Base-by-base conservation (phyloP, 1,140 invertebrate species). In the Arion vulgaris region DNA sequence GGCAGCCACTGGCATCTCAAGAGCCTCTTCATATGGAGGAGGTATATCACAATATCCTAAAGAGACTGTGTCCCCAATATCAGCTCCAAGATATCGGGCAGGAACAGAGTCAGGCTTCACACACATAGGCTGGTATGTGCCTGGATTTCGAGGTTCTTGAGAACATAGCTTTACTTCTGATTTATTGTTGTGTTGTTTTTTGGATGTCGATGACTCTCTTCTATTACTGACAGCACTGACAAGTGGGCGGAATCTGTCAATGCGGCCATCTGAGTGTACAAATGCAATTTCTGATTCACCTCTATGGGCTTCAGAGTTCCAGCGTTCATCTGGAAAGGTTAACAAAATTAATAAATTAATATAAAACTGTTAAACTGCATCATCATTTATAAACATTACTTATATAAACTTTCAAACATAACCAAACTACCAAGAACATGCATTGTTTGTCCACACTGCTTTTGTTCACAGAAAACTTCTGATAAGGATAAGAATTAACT, bases 1-100 rank as follows among this genome's bases (percentile, higher is more conserved):
- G n/a, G 19, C 28, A 39, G 81, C 73, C 51, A 71, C 38, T 75
- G 85, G 85, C 85, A 85, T 84, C 2, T 84, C 69, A 41, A 85
- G 71, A 69, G 85, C 85, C 80, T 85, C 85, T 39, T 85, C 85
- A 73, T 85, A 85, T 38, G 85, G 84, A n/a, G 85, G 85, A 0
- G 85, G 85, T 19, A 81, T 62, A 0, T 85, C 84, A 28, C 74
- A 81, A 7, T 73, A 72, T 62, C 51, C 81, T 38, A 72, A 39
- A 15, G 78, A 80, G 2, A 69, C 38, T 1, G 36, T 51, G 28
- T 69, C 78, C n/a, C 36, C 23, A 28, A 32, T 0, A 28, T 49
- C 66, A 17, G n/a, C 39, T 34, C 38, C 45, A 1, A 28, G 73
- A 13, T 9, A n/a, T 1, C 2, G 23, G 17, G 39, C 17, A 17